Conservation (phyloP, 2,888 invertebrate genomes). For the Drosophila hamatofila region DNA sequence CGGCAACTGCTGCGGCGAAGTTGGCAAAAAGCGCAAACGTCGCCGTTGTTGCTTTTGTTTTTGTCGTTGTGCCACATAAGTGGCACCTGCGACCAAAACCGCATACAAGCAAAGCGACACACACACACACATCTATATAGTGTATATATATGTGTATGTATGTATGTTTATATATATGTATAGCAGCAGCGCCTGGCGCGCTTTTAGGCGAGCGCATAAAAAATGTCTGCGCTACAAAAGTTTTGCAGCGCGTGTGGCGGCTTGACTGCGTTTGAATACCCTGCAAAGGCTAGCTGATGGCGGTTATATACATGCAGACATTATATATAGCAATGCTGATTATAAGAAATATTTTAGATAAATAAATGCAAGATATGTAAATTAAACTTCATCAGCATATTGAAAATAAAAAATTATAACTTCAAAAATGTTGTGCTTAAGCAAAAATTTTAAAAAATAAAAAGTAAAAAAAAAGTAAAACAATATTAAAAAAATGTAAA, state of each 20-base stretch:
- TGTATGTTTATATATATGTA: background rate
- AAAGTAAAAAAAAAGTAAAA: too few relatives aligned
- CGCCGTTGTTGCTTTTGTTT: conserved; percentile 21
- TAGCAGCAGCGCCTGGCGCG: conserved; percentile 28
- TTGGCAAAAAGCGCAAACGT: conserved; percentile 45
- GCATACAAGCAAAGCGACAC: conserved; percentile 37
- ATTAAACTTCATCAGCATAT: too few relatives aligned
- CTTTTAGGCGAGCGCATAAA: conserved; percentile 62
- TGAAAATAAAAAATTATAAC: too few relatives aligned
- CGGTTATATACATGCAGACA: background rate
- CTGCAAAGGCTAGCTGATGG: background rate
- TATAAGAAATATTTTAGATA: too few relatives aligned
- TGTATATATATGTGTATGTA: background rate
- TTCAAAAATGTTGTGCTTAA: too few relatives aligned
- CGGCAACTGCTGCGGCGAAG: conserved; percentile 35
- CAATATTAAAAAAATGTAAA: too few relatives aligned
- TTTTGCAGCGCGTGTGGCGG: conserved; percentile 33
- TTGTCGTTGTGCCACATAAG: conserved; percentile 67
- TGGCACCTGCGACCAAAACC: conserved; percentile 76
- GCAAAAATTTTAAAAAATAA: too few relatives aligned
- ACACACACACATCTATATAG: conserved; percentile 1
- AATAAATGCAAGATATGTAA: too few relatives aligned
- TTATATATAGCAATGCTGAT: background rate
- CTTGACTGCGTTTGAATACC: conserved; percentile 9
- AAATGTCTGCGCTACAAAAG: conserved; percentile 57